Percentiles rank a stretch among this genome's conserved stretches.
phyloP scores from a whole-genome alignment of 2,888 invertebrate species.

The Scaptomyza parva region DNA sequence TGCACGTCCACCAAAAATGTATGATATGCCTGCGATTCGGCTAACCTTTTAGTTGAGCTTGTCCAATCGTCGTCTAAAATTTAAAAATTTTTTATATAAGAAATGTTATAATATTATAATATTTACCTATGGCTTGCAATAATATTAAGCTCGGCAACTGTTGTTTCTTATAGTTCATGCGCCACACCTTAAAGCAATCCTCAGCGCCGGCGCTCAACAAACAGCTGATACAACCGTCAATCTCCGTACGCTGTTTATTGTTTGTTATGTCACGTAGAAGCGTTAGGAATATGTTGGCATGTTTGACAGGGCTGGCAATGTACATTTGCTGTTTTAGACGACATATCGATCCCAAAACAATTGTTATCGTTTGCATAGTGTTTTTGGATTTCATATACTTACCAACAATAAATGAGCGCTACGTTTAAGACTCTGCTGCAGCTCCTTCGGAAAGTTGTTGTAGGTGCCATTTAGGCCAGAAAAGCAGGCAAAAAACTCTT shows the following conservation, averaged over 20 bases:
- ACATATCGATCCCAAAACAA: conserved; percentile 2
- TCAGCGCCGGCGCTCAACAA: conserved; percentile 70
- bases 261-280: conserved; percentile 76
- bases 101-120: background rate
- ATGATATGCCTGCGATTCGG: conserved; percentile 68
- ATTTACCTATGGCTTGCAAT: conserved; percentile 75
- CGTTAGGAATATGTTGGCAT: conserved; percentile 80
- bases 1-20: conserved; percentile 68
- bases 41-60: conserved; percentile 46
- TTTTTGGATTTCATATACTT: conserved; percentile 14
- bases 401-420: conserved; percentile 80
- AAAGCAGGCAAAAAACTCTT: conserved; percentile 80
- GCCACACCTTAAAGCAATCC: conserved; percentile 83
- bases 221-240: conserved; percentile 81
- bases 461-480: conserved; percentile 71
- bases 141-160: conserved; percentile 72
- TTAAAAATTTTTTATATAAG: background rate
- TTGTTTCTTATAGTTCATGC: conserved; percentile 84
- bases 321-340: conserved; percentile 82
- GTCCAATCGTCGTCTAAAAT: conserved; percentile 72
- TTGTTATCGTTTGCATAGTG: background rate
- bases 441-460: conserved; percentile 73
- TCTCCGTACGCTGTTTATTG: conserved; percentile 64
- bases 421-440: conserved; percentile 73
- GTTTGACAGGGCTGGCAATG: conserved; percentile 76